Evolutionary conservation across 2,113 vertebrate genomes (phyloP).

Genomic region (Ictidomys tridecemlineatus): DNA sequence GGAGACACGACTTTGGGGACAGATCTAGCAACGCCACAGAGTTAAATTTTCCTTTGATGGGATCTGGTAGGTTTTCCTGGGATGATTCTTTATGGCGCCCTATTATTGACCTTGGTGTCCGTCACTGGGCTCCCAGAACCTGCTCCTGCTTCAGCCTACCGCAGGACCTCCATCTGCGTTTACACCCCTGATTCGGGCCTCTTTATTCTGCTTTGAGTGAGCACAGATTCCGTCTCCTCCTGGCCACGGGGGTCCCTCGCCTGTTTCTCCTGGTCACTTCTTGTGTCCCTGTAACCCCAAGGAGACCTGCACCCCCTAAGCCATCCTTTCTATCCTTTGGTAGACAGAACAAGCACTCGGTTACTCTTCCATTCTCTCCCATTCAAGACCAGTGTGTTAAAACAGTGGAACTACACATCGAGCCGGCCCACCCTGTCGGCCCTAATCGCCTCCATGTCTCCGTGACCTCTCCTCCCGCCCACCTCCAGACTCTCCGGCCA

Average conservation of each 20-base stretch:
- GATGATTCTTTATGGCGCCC: fast-evolving
- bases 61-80: not conserved
- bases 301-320: fast-evolving
- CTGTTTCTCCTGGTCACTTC: not conserved
- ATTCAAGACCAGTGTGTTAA: not conserved
- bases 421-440: fast-evolving
- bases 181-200: fast-evolving
- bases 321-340: not conserved
- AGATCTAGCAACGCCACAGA: not conserved
- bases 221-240: not conserved
- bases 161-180: not conserved
- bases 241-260: not conserved
- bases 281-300: not conserved
- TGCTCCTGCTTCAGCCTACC: not conserved
- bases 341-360: not conserved
- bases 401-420: fast-evolving
- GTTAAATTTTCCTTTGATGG: not conserved
- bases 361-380: not conserved
- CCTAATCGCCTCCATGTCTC: not conserved
- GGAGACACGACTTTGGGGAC: not conserved
- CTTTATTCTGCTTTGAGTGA: not conserved
- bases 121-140: not conserved
- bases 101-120: not conserved
- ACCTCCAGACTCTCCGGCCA: not conserved
- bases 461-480: fast-evolving